These are phyloP conservation scores for Drosophila aff. DNA, from an alignment of 1,140 invertebrate genomes.

Conservation along the genomic window DNA sequence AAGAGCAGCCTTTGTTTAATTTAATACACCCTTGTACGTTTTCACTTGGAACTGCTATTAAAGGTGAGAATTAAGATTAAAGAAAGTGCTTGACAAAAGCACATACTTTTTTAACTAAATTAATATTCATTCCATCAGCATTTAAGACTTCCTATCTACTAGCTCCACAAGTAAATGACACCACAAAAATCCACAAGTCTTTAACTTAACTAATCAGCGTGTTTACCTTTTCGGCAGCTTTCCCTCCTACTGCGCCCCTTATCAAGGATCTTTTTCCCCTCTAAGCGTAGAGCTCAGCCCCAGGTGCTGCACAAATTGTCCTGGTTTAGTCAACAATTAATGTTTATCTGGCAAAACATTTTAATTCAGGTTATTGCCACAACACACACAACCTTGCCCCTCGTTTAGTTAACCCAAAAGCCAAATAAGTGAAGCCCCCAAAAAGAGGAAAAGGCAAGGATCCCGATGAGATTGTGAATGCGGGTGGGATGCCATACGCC, in stretches of 20 bases:
- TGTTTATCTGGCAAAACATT: slow-evolving; percentile 51
- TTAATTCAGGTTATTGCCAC: slow-evolving; percentile 47
- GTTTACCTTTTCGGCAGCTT: slow-evolving; percentile 7
- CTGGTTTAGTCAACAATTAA: slow-evolving; percentile 53
- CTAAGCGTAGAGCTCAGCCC: slow-evolving; percentile 12
- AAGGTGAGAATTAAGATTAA: not conserved
- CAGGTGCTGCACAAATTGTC: slow-evolving; percentile 44
- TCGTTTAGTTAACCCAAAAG: slow-evolving; percentile 16
- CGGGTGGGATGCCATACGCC: slow-evolving; percentile 24
- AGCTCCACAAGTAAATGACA: not conserved
- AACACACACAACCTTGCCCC: slow-evolving; percentile 10
- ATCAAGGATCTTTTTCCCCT: not conserved
- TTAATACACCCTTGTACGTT: not conserved
- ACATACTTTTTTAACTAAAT: not conserved
- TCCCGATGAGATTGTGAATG: slow-evolving; percentile 25
- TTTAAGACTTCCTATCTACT: not conserved
- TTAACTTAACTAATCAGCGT: slow-evolving; percentile 17
- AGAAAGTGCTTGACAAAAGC: not conserved
- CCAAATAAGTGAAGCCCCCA: slow-evolving; percentile 13
- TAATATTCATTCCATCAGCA: not conserved
- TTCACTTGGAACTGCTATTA: not conserved
- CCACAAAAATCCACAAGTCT: slow-evolving; percentile 10
- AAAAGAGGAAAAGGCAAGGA: slow-evolving; percentile 21
- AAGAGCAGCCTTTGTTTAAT: slow-evolving; percentile 1
- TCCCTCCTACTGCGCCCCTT: not conserved